phyloP scores from a whole-genome alignment of 2,888 invertebrate species.

The Epinotia ramella region DNA sequence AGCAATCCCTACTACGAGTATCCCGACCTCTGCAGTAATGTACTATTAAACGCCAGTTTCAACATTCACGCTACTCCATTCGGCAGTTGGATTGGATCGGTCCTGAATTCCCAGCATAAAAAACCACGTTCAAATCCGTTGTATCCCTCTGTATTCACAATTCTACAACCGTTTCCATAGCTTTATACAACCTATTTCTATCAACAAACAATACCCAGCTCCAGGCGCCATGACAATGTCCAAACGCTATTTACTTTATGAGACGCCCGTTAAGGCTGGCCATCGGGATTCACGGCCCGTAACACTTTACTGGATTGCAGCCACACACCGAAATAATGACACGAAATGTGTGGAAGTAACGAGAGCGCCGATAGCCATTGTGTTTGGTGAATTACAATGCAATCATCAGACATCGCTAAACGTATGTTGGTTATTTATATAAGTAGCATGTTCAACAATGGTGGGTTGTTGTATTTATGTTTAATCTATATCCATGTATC shows the following conservation, averaged over 20 bases:
- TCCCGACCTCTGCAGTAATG: too few relatives aligned
- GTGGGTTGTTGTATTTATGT: too few relatives aligned
- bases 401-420: neutral
- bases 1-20: too few relatives aligned
- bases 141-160: too few relatives aligned
- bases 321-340: conserved; percentile 39
- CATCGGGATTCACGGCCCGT: conserved; percentile 55
- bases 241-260: conserved; percentile 56
- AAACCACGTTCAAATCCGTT: too few relatives aligned
- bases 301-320: conserved; percentile 47
- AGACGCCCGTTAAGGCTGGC: conserved; percentile 50
- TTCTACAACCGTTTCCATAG: too few relatives aligned
- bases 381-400: neutral
- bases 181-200: neutral
- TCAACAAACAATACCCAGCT: neutral
- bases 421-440: conserved; percentile 1
- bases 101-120: too few relatives aligned
- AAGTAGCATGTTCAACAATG: neutral
- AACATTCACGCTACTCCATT: too few relatives aligned
- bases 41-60: too few relatives aligned
- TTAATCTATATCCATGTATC: too few relatives aligned
- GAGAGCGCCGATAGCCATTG: conserved; percentile 20
- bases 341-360: conserved; percentile 30
- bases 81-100: too few relatives aligned
- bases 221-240: conserved; percentile 37